Base-by-base conservation (phyloP, 1,140 invertebrate species). In the Magallana angulata region DNA sequence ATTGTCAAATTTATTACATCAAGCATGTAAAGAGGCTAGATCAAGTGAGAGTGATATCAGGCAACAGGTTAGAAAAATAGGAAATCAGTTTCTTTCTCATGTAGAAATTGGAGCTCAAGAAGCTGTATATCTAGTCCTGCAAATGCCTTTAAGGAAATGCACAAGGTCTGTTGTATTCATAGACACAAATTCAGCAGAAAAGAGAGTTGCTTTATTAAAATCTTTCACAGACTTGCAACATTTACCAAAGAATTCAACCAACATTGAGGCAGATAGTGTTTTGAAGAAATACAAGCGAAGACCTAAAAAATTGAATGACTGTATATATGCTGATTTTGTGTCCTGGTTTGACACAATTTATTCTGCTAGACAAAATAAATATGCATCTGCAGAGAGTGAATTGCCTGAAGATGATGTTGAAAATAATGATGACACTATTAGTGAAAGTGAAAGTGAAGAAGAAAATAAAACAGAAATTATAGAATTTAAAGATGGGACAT, bases 401-500 rank as follows among this genome's bases (percentile, higher is more conserved):
- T 62, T 86, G 57, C 85, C 85, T 60, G 85, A 86, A 60, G 76
- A 82, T 62, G 76, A 60, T 57, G 71, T n/a, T 12, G 85, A 86
- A 60, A 14, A 82, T 16, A 58, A 57, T 8, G 48, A 14, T 4
- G 18, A 57, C 12, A 57, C 57, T 60, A 24, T 48, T 57, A 11
- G 14, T 82, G 71, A 82, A 60, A 18, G 82, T 24, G 57, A 36
- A 60, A n/a, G n/a, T n/a, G n/a, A n/a, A n/a, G n/a, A n/a, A 36
- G 12, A 81, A 71, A 56, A 7, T 8, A n/a, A 57, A 9, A 1
- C 7, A 24, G 12, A 24, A 11, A 36, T 18, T 11, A 48, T 85
- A 68, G 60, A 71, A 71, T 85, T 86, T 9, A 86, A 56, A 57
- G 85, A 86, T 86, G 85, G 85, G n/a, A 86, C 57, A 48, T 18